phyloP scores from a whole-genome alignment of 2,888 invertebrate genomes.

The Megastigmus dorsalis region DNA sequence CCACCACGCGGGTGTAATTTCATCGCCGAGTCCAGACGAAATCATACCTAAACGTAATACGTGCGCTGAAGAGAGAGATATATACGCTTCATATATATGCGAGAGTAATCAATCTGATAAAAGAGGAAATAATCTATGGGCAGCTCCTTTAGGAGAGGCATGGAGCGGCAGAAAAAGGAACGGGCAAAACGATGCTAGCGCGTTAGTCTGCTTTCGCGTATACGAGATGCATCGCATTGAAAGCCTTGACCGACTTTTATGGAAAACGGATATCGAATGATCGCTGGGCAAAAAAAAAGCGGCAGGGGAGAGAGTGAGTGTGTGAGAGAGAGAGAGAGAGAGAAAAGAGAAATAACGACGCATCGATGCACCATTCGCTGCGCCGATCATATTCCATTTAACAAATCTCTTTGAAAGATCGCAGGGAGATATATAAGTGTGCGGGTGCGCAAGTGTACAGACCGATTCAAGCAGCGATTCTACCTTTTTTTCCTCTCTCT shows the following conservation, averaged over 20 bases:
- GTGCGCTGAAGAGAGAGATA: too few species aligned
- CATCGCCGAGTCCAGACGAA: too few species aligned
- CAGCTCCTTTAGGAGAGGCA: conserved; percentile 14
- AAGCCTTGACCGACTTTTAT: conserved; percentile 57
- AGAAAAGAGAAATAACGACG: conserved; percentile 6
- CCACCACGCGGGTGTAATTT: too few species aligned
- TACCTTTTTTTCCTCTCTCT: neutral
- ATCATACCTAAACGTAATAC: too few species aligned
- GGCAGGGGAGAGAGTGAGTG: conserved; percentile 17
- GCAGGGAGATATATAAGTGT: conserved; percentile 3
- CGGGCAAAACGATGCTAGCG: neutral
- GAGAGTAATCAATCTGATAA: neutral
- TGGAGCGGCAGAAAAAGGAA: too few species aligned
- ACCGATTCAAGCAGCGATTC: neutral
- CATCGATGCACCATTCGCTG: neutral
- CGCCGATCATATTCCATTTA: conserved; percentile 29
- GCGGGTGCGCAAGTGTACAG: neutral
- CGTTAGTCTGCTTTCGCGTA: conserved; percentile 39
- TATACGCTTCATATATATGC: too few species aligned
- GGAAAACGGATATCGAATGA: conserved; percentile 55
- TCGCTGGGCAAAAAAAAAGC: conserved; percentile 4
- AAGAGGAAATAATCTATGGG: conserved; percentile 11
- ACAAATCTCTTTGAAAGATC: conserved; percentile 31
- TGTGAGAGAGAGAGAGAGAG: conserved; percentile 13
- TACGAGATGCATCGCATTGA: conserved; percentile 36